Base-by-base conservation (phyloP, 2,888 invertebrate genomes). In the Pammene aurita region DNA sequence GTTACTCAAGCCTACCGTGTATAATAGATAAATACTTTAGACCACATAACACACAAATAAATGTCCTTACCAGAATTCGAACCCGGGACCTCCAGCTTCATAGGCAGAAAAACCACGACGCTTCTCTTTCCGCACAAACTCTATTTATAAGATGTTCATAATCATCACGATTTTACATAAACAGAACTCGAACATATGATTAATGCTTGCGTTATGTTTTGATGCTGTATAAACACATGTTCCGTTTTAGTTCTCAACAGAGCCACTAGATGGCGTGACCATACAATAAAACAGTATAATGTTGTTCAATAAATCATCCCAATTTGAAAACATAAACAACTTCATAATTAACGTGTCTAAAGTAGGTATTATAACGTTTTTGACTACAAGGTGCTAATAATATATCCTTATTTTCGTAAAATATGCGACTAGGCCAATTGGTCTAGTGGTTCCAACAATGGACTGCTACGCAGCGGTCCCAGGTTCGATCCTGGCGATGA, bases 401-500 rank as follows among this genome's bases (percentile, higher is more conserved):
- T 48, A 67, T 66, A 70, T 9, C 35, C 7, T 6, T 16, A 55
- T 72, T 74, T 80, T 78, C 75, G 64, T 38, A 9, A 2, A 0
- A 0, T 13, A 0, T 0, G 0, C 2, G 5, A 62, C 14, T 64
- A 69, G 70, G 56, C 65, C 41, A 42, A 6, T 2, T 85, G 74
- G 84, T 64, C 68, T 58, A 70, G 66, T 69, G 81, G 80, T 72
- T 54, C 2, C 9, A 4, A 1, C 13, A 11, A n/a, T 54, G 11
- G 34, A 14, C 38, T 34, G 11, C 38, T 18, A 71, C 35, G 55
- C 6, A 4, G 1, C 48, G 73, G 80, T 76, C 74, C 71, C 52
- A 55, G 79, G 90, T 89, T 91, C 90, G 76, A 86, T 72, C 77
- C 89, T 76, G 61, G 56, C 35, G 42, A 64, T 18, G n/a, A 38